phyloP scores from a whole-genome alignment of 2,113 vertebrate species.

The Poeciliopsis retropinna region DNA sequence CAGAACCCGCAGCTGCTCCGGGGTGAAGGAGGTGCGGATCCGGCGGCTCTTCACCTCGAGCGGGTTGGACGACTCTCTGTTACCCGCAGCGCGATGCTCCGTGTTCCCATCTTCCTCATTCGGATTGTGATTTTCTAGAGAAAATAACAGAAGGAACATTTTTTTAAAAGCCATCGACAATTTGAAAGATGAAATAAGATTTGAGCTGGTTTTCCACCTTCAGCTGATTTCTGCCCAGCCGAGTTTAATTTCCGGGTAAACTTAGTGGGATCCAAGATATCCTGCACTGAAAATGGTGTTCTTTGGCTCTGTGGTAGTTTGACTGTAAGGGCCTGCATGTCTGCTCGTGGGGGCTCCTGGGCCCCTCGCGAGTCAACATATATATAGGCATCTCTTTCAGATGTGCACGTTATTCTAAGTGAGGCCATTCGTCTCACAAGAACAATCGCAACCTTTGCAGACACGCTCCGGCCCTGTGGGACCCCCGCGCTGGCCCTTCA shows the following conservation, averaged over 20 bases:
- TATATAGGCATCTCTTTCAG: slow-evolving; percentile 22
- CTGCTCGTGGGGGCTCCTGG: neutral
- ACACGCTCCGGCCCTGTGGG: slow-evolving; percentile 50
- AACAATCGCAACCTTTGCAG: slow-evolving; percentile 43
- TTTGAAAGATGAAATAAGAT: neutral
- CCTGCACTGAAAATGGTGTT: slow-evolving; percentile 74
- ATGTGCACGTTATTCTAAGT: slow-evolving; percentile 70
- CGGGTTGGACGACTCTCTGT: neutral
- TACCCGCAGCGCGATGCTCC: neutral
- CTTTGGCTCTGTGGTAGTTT: slow-evolving; percentile 38
- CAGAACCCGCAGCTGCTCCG: slow-evolving; percentile 77
- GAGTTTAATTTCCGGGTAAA: slow-evolving; percentile 53
- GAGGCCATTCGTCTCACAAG: slow-evolving; percentile 16
- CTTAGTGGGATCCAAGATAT: slow-evolving; percentile 77
- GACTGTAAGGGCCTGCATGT: slow-evolving; percentile 52
- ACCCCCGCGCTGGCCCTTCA: slow-evolving; percentile 47
- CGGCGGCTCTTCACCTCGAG: slow-evolving; percentile 57
- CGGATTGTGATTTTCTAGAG: neutral
- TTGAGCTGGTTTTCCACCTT: slow-evolving; percentile 49
- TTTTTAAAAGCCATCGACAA: too few species aligned
- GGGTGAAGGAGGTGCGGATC: slow-evolving; percentile 78
- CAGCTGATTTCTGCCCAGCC: too few species aligned
- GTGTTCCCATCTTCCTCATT: neutral
- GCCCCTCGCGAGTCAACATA: neutral
- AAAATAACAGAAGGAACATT: neutral